Base-by-base conservation (phyloP, 2,797 vertebrate species). In the Gallinago stenura region DNA sequence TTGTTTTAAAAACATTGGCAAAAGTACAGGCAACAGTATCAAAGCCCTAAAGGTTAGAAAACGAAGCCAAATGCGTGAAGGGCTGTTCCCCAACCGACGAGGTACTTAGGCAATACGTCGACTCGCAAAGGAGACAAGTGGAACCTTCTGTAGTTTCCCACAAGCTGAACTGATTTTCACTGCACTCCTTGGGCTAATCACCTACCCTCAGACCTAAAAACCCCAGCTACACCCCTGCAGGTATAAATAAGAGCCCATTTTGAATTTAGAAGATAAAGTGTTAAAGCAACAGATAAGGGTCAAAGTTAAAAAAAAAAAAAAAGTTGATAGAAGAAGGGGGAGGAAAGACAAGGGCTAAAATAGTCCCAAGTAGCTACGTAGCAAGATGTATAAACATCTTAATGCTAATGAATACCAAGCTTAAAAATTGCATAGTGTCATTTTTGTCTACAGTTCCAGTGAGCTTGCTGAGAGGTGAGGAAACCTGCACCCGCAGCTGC, bases 11-110 rank as follows among this genome's bases (percentile, higher is more conserved):
- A 81, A 69, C 10, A 18, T 22, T 96, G 65, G 76, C 54, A 86
- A 76, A 95, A 83, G 26, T 37, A 53, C 30, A 71, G 20, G 24
- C 26, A 79, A 43, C 15, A 37, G 8, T 84, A 91, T 87, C 65
- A 92, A 93, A 92, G 39, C 76, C 89, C 41, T 85, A 69, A 83
- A 96, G 51, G 46, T 93, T 88, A 86, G 50, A 86, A 88, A 95
- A 79, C 48, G 8, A 64, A 93, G 91, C 66, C 72, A 79, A 90
- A 62, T 35, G 21, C 16, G 39, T 30, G 33, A 76, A 91, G 28
- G 14, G 62, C 31, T 76, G 58, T 88, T 96, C 82, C 48, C 28
- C 86, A 95, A 77, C 46, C 60, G 87, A 50, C 6, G 80, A 66
- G 54, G 54, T 33, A 54, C 26, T 80, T 56, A 12, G 10, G 48